Base-by-base conservation (phyloP, 2,113 vertebrate species). In the Saguinus midas region DNA sequence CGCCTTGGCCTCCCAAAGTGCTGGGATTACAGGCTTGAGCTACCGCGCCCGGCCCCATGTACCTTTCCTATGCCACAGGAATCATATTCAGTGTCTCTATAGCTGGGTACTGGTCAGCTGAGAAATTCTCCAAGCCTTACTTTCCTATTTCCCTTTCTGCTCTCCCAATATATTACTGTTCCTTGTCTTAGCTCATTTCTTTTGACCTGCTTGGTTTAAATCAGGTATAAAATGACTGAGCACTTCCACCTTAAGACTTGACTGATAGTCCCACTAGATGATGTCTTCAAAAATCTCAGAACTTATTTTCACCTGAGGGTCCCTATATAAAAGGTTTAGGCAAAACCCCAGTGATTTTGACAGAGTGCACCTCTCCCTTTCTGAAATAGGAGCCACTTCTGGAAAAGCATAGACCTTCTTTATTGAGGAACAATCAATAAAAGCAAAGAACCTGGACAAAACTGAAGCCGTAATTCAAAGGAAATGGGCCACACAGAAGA, bases 401-500 rank as follows among this genome's bases (percentile, higher is more conserved):
- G 45, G 27, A 64, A 96, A 96, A 23, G 21, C 17, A 61, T 5
- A 70, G 55, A 43, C 29, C 3, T 92, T 87, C 27, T 84, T 57
- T 73, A 43, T 20, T 21, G 40, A 79, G 70, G 1, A 84, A 70
- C n/a, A 87, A 48, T 68, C 27, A 83, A 14, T 87, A 68, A 85
- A 94, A 92, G n/a, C 13, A 85, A 37, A 92, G 21, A 87, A 81
- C 13, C 48, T 81, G 70, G 40, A 21, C 40, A 96, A 90, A 92
- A 92, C 70, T 48, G 87, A 75, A 87, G 55, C 3, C 20, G 11
- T 1, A 45, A n/a, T 88, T 97, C 52, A 94, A 90, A 87, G 76
- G 55, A 92, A 72, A 87, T 52, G 55, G 13, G 85, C 29, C 57
- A 68, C 21, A 27, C 25, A 70, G 52, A 90, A 40, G 66, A 93